These are phyloP conservation scores for Elymnias hypermnestra DNA, from an alignment of 1,140 invertebrate genomes.

Conservation along the genomic window DNA sequence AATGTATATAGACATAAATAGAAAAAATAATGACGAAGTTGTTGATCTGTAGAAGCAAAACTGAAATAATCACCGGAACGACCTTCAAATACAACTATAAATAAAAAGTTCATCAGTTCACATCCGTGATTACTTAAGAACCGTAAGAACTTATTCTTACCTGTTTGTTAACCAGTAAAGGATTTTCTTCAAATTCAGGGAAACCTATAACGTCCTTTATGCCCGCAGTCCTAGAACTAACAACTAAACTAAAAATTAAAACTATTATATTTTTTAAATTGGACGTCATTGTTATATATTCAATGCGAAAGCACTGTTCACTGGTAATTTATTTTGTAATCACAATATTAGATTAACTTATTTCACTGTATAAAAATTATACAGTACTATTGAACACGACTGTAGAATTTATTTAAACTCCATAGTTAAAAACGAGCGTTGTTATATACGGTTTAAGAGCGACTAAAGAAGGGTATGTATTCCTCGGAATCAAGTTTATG, in stretches of 20 bases:
- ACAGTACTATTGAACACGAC: no score
- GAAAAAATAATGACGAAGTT: no score
- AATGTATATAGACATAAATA: no score
- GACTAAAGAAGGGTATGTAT: conserved; percentile 8
- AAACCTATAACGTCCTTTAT: conserved; percentile 46
- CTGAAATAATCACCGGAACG: neutral
- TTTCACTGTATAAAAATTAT: no score
- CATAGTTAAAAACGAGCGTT: conserved; percentile 3
- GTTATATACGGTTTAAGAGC: conserved; percentile 1
- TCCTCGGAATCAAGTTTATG: neutral
- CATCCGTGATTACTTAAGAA: neutral
- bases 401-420: neutral
- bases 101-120: neutral
- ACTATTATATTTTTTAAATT: conserved; percentile 6
- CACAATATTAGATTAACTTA: no score
- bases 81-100: neutral
- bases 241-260: neutral
- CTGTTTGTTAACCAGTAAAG: conserved; percentile 44
- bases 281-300: no score
- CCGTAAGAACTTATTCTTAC: conserved; percentile 22
- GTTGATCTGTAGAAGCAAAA: no score
- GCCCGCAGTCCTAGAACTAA: neutral
- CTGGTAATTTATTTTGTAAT: no score
- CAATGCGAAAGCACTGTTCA: no score
- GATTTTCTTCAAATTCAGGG: conserved; percentile 52